Conservation (phyloP, 2,113 vertebrate species). For the Phalacrocorax carbo region DNA sequence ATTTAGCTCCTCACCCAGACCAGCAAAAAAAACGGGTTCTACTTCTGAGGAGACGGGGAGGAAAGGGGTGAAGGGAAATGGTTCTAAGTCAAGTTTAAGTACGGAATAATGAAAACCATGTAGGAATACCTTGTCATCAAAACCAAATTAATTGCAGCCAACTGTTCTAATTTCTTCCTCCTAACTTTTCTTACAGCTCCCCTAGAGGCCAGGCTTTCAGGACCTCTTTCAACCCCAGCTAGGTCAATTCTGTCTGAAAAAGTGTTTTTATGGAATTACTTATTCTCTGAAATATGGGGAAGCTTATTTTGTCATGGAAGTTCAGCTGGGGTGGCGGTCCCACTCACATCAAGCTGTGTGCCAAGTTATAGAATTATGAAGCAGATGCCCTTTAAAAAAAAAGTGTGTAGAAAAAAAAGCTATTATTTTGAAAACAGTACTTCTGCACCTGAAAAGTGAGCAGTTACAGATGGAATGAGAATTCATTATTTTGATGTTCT, state of each 20-base stretch:
- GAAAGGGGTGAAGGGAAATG: background rate
- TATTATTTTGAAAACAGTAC: background rate
- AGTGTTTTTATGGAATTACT: background rate
- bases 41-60: background rate
- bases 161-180: background rate
- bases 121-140: background rate
- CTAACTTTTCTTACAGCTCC: background rate
- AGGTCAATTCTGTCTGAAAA: background rate
- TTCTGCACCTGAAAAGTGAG: background rate
- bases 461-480: background rate
- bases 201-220: background rate
- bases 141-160: background rate
- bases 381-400: background rate
- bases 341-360: background rate
- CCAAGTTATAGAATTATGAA: background rate
- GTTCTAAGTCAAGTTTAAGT: background rate
- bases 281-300: background rate
- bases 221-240: background rate
- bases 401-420: rapidly evolving
- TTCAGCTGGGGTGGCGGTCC: background rate
- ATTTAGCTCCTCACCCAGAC: background rate
- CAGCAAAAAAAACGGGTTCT: background rate
- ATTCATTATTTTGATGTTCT: background rate
- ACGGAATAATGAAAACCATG: background rate
- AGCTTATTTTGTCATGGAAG: background rate